A percentile compares a stretch with the other conserved stretches of the same genome.
Conservation (phyloP, 2,888 invertebrate species). For the Eudasyphora cyanicolor region DNA sequence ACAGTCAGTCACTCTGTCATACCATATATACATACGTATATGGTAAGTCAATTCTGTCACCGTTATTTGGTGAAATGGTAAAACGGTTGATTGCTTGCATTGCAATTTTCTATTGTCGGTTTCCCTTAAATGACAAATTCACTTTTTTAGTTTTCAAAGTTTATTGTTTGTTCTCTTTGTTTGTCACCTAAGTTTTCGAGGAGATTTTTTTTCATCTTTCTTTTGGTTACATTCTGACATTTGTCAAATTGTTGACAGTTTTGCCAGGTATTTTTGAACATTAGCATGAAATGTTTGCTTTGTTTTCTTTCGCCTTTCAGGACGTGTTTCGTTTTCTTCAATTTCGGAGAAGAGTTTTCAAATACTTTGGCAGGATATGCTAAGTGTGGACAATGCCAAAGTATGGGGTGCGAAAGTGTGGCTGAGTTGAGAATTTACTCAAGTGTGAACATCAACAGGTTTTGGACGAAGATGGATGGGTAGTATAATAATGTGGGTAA, state of each 20-base stretch:
- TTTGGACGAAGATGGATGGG: not conserved
- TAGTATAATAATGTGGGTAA: not conserved
- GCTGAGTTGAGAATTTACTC: not conserved
- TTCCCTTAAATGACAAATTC: slow-evolving; percentile 27
- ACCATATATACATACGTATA: no score
- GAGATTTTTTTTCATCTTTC: not conserved
- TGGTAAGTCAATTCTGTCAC: not conserved
- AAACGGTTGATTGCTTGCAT: no score
- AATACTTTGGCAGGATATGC: not conserved
- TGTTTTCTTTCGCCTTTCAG: not conserved
- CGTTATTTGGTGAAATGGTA: not conserved
- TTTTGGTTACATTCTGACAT: slow-evolving; percentile 14
- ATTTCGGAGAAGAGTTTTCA: not conserved
- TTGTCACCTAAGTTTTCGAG: not conserved
- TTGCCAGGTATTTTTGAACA: slow-evolving; percentile 27
- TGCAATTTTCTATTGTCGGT: not conserved
- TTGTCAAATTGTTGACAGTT: slow-evolving; percentile 36
- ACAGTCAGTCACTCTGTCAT: no score
- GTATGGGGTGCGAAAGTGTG: not conserved
- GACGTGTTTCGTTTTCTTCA: not conserved
- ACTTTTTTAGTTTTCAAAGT: slow-evolving; percentile 11
- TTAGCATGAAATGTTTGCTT: slow-evolving; percentile 8
- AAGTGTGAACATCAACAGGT: slow-evolving; percentile 33
- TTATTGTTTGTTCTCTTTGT: not conserved
- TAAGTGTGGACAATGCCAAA: no score